Percentiles rank a stretch among this genome's conserved stretches.
These are phyloP conservation scores for Lasius fuliginosus DNA, from an alignment of 2,888 invertebrate genomes.

Conservation along the genomic window DNA sequence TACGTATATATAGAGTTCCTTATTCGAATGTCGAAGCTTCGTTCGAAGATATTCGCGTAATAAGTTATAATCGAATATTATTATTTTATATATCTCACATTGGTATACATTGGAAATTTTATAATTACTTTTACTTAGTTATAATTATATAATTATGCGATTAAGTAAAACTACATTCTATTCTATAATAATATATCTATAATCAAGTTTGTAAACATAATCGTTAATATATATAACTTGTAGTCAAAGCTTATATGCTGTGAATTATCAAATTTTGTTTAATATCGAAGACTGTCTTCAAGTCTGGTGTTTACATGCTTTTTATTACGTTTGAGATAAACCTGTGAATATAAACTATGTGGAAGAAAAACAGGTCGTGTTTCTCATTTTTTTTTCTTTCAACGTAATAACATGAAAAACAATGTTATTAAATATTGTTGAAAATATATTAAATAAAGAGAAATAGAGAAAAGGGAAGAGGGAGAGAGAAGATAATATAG, in stretches of 20 bases:
- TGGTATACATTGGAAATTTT: neutral
- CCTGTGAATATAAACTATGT: neutral
- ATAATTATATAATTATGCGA: neutral
- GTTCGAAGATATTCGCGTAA: neutral
- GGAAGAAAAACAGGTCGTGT: neutral
- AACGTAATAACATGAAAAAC: neutral
- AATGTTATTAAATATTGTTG: neutral
- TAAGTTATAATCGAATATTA: neutral
- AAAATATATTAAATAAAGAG: neutral
- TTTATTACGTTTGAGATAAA: neutral
- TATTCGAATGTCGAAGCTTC: neutral
- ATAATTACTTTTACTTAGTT: neutral
- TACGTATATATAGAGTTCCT: neutral
- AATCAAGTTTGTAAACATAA: neutral
- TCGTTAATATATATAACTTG: neutral
- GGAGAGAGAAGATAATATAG: neutral
- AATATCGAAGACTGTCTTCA: neutral
- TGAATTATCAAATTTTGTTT: neutral
- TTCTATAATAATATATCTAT: neutral
- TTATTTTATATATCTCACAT: neutral
- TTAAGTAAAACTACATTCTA: neutral
- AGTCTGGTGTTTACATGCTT: neutral
- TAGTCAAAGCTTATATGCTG: neutral
- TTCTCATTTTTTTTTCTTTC: neutral
- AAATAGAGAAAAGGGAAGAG: neutral